phyloP scores from a whole-genome alignment of 2,888 invertebrate species.

The Microchrysa polita region DNA sequence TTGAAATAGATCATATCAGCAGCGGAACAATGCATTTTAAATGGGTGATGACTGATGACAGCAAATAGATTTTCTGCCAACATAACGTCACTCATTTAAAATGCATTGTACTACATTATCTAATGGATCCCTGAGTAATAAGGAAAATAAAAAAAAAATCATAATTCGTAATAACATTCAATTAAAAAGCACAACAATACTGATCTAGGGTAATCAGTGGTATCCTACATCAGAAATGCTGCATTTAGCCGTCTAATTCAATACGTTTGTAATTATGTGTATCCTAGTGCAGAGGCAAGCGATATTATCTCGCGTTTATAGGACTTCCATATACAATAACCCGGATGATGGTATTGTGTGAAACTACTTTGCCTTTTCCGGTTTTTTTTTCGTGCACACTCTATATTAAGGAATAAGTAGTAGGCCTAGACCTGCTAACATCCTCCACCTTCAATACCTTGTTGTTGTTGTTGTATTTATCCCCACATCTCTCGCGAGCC shows the following conservation, averaged over 20 bases:
- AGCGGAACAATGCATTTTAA: too few relatives aligned
- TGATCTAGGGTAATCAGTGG: background rate
- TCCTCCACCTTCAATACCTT: background rate
- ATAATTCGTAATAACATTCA: too few relatives aligned
- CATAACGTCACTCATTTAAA: too few relatives aligned
- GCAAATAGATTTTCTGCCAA: too few relatives aligned
- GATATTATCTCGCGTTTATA: slow-evolving; percentile 47
- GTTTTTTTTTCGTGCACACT: slow-evolving; percentile 22
- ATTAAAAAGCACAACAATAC: slow-evolving; percentile 1
- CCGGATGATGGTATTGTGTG: slow-evolving; percentile 47
- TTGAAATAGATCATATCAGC: too few relatives aligned
- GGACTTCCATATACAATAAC: slow-evolving; percentile 44
- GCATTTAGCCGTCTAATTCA: too few relatives aligned
- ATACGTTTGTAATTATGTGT: background rate
- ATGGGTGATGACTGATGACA: too few relatives aligned
- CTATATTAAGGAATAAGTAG: slow-evolving; percentile 28
- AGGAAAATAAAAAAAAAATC: too few relatives aligned
- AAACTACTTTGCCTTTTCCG: slow-evolving; percentile 48
- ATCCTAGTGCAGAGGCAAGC: slow-evolving; percentile 43
- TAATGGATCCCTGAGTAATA: too few relatives aligned
- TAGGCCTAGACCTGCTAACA: slow-evolving; percentile 18
- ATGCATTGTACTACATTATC: too few relatives aligned
- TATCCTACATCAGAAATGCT: slow-evolving; percentile 5
- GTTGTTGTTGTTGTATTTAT: background rate
- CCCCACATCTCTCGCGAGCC: background rate